Base-by-base conservation (phyloP, 2,113 vertebrate species). In the Ammodytes dubius region DNA sequence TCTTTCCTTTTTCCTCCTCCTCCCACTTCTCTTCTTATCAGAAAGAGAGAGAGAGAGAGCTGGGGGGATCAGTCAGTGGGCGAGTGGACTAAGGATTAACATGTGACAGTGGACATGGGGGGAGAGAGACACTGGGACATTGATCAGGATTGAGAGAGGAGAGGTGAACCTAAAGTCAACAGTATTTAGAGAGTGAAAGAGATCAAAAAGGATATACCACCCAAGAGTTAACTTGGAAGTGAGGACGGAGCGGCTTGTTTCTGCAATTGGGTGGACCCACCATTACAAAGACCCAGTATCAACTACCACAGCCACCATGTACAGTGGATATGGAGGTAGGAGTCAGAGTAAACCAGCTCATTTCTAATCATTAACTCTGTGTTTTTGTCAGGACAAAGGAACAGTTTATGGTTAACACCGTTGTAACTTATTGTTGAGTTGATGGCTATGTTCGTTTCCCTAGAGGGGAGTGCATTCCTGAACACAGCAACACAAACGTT, bases 291-390 rank as follows among this genome's bases (percentile, higher is more conserved):
- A 12, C 58, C 40, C n/a, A 12, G 49, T 37, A n/a, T 64, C 61
- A 4, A 49, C 59, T 75, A 60, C 19, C 35, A 11, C 52, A 71
- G 57, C 71, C 47, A 70, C 74, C 84, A 93, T 93, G 92, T 91
- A 93, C 88, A 92, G 88, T 81, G 92, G 90, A 90, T 92, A 92
- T 90, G 90, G 90, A 93, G 92, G 92, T 93, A 93, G 53, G 89
- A 65, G 52, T 2, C 45, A 37, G 12, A 57, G 56, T 6, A 60
- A n/a, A 37, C 40, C 0, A 35, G 11, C 54, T 50, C 39, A 45
- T 46, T 43, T 78, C 27, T 70, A 87, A 83, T 84, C 53, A 87
- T 82, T 86, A 84, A 86, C 79, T 69, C 37, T 43, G 4, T 81
- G 53, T 85, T 75, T 85, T 75, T 71, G 59, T 72, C 65, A 10